phyloP scores from a whole-genome alignment of 1,140 invertebrate genomes.

The Lordiphosa mommai region DNA sequence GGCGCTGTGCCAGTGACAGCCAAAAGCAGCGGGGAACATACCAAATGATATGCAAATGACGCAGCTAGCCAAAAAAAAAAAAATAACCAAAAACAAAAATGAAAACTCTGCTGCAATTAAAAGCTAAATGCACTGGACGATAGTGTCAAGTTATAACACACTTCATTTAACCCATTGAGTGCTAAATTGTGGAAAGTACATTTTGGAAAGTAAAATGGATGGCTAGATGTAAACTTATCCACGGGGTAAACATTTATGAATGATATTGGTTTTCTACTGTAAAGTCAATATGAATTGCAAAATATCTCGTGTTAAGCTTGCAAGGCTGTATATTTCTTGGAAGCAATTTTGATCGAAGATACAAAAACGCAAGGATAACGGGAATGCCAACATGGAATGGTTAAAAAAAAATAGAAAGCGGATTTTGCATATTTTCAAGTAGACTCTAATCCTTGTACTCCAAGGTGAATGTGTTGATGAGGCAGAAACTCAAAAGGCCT shows the following conservation, averaged over 20 bases:
- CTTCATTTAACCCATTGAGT: conserved; percentile 50
- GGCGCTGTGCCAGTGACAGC: conserved; percentile 62
- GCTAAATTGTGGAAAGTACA: background rate
- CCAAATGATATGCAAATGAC: conserved; percentile 71
- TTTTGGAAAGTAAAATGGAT: background rate
- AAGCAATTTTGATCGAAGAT: too few species aligned
- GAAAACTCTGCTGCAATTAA: conserved; percentile 65
- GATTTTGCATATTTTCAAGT: too few species aligned
- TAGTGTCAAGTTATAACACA: conserved; percentile 42
- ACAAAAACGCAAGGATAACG: too few species aligned
- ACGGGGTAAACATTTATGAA: background rate
- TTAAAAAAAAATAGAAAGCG: too few species aligned
- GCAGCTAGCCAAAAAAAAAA: conserved; percentile 31
- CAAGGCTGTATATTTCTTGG: too few species aligned
- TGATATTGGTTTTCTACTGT: background rate
- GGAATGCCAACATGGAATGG: too few species aligned
- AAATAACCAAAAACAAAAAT: background rate
- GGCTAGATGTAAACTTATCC: background rate
- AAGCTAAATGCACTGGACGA: conserved; percentile 67
- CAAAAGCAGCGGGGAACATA: conserved; percentile 17
- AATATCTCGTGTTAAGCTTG: too few species aligned
- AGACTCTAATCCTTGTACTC: too few species aligned
- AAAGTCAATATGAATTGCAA: too few species aligned
- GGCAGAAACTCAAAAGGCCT: too few species aligned
- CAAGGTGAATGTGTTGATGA: too few species aligned